Evolutionary conservation across 2,888 invertebrate species (phyloP), one percentile per base, ranked within the genome.

Genomic region (Drosophila ustulata): DNA sequence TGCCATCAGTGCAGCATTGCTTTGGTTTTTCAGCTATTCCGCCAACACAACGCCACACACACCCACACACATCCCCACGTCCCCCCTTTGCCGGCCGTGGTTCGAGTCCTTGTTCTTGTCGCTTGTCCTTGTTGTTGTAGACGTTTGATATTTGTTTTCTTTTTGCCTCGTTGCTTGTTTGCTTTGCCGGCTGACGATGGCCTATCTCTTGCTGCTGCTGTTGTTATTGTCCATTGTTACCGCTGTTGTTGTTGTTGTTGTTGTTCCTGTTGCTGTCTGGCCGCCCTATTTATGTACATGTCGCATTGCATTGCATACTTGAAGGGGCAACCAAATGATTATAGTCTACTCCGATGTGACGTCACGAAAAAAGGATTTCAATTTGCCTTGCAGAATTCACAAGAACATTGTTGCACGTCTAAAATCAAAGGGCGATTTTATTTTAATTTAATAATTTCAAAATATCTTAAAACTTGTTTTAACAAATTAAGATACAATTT

Each of bases 281-380:
- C 75, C 75, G 75, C 75, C 71, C 71, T 72, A 75, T 78, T 66
- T 73, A 70, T 73, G 72, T 78, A 75, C 77, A 79, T 72, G 77
- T 83, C 81, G 68, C 75, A 75, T 66, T 73, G 71, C 71, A 69
- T 81, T 72, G 81, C 79, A 77, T 71, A 72, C 75, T 75, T 81
- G 49, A 67, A 61, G 65, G 69, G 78, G 68, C 75, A 68, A 79
- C 71, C 71, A 51, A 78, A 78, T 78, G 75, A 80, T 71, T 70
- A 68, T 66, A 53, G 75, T 49, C 34, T 43, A 57, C 34, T 49
- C 57, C 57, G 57, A 53, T 58, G 57, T 61, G 66, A 62, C 66
- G 65, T n/a, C 69, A 50, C 53, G 39, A 43, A 65, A 32, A 57
- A n/a, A 30, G 43, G 25, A 45, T 59, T 43, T 49, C 30, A 32